phyloP scores from a whole-genome alignment of 2,113 vertebrate genomes.

The Heterocephalus glaber region DNA sequence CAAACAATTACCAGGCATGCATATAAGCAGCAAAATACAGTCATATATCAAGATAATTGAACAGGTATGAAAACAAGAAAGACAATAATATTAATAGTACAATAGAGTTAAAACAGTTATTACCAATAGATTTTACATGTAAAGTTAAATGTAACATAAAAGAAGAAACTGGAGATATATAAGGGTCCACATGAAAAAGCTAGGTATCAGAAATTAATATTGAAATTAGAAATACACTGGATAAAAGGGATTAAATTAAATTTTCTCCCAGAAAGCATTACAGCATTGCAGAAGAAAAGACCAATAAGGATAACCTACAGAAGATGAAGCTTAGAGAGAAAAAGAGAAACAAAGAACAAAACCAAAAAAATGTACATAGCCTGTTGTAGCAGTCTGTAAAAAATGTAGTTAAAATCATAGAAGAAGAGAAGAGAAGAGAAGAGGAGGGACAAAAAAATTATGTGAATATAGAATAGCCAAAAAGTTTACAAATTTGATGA shows the following conservation, averaged over 20 bases:
- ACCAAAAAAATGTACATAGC: too few relatives aligned
- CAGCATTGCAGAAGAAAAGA: neutral
- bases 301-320: neutral
- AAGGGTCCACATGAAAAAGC: neutral
- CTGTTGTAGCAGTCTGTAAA: neutral
- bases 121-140: neutral
- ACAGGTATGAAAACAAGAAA: neutral
- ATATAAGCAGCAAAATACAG: neutral
- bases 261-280: neutral
- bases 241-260: neutral
- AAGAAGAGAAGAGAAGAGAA: neutral
- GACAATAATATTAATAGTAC: neutral
- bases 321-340: neutral
- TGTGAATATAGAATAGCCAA: neutral
- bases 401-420: neutral
- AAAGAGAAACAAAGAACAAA: neutral
- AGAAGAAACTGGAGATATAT: neutral
- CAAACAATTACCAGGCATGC: neutral
- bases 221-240: neutral
- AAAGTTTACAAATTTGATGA: neutral
- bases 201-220: neutral
- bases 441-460: neutral
- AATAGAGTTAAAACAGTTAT: neutral
- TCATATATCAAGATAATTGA: neutral
- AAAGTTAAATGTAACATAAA: neutral